Evolutionary conservation across 53 echinoderm and acorn worm genomes (phyloP).

Genomic region (Hippasteria phrygiana): DNA sequence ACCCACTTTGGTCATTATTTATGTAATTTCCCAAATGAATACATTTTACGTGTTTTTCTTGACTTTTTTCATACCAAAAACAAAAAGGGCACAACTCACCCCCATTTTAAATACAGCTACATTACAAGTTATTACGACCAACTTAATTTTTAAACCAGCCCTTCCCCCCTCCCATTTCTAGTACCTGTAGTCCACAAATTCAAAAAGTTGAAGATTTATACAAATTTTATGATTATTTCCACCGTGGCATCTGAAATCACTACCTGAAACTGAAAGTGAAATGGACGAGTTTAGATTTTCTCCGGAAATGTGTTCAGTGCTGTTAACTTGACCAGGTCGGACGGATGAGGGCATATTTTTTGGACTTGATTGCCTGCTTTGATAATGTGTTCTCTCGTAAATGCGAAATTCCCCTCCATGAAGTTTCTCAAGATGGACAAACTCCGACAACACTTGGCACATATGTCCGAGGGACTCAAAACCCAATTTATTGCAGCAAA

Average conservation of each 20-base stretch:
- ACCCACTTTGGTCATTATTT: no score
- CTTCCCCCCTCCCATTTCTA: not conserved
- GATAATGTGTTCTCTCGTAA: slow-evolving; percentile 62
- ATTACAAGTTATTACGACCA: no score
- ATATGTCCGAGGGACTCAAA: slow-evolving; percentile 71
- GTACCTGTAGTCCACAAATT: no score
- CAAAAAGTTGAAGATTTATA: not conserved
- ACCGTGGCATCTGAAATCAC: not conserved
- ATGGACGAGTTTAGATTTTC: not conserved
- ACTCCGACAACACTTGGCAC: slow-evolving; percentile 63
- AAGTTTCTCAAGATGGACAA: slow-evolving; percentile 66
- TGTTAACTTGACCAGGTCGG: not conserved
- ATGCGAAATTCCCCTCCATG: slow-evolving; percentile 67
- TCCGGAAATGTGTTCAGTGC: not conserved
- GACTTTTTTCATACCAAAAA: no score
- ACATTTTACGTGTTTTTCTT: no score
- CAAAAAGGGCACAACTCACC: no score
- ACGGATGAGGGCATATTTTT: not conserved
- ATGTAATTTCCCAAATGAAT: no score
- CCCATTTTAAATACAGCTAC: no score
- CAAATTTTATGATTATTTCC: not conserved
- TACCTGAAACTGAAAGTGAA: not conserved
- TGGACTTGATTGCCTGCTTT: not conserved
- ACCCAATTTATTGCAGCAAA: slow-evolving; percentile 81
- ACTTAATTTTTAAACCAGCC: no score